Base-by-base conservation (phyloP, 2,113 vertebrate genomes). In the Aldabrachelys gigantea region DNA sequence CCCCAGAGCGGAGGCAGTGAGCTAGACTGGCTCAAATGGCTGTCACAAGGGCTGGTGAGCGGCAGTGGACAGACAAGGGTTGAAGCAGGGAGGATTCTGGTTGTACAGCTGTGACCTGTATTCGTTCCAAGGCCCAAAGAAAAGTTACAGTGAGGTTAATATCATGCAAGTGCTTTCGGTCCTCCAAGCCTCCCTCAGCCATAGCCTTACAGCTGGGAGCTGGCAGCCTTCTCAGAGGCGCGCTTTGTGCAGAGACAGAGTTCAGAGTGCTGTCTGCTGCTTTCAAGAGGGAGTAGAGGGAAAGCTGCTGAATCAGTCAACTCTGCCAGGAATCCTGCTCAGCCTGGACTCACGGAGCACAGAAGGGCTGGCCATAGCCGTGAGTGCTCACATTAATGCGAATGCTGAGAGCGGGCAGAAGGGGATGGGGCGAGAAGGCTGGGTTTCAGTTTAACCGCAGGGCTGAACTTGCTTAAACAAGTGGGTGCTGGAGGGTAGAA, bases 51-150 rank as follows among this genome's bases (percentile, higher is more conserved):
- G 52, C 14, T 4, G 8, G 1, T 1, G 82, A 80, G 19, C 84
- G 3, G 17, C 59, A 29, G 1, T 22, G 21, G 35, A 11, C 10
- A 0, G 5, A 29, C 52, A 3, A 9, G 2, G 47, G 79, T 57
- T 72, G n/a, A 91, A 35, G 6, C 0, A 1, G 10, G 10, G 49
- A 5, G 0, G 56, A 85, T 49, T 8, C 88, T 65, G 53, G 56
- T 89, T n/a, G 50, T n/a, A 69, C 84, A 72, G 50, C 89, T 3
- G 31, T 57, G 22, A 59, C 82, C 24, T 90, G 78, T 16, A 44
- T 75, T 95, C 0, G 0, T 57, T 49, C 35, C 84, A 69, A 49
- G 52, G 41, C 72, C 81, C 10, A 1, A 27, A 75, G 82, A 82
- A 62, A 50, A 88, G 72, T 2, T 3, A 52, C 44, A 1, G 6